A percentile compares a stretch with the other conserved stretches of the same genome.
Evolutionary conservation across 2,797 vertebrate species (phyloP).

Genomic region (Sebastes trivittatus): DNA sequence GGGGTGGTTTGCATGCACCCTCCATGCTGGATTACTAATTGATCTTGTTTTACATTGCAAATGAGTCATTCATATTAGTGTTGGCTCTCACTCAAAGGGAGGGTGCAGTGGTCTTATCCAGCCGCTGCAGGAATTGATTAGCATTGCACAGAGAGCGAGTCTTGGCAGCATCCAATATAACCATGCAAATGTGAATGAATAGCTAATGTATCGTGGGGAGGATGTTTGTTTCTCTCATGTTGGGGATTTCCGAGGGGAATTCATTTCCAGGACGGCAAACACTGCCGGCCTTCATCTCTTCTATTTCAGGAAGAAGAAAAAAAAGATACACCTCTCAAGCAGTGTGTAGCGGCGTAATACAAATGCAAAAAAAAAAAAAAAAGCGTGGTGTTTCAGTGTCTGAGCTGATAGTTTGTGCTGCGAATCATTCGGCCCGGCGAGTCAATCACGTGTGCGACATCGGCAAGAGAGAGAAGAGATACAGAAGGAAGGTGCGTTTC

Average conservation of each 20-base stretch:
- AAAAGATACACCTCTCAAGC: constrained; percentile 20
- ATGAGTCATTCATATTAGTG: constrained; percentile 82
- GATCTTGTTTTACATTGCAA: constrained; percentile 85
- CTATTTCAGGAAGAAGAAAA: constrained; percentile 22
- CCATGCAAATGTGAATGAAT: constrained; percentile 77
- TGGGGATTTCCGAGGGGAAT: constrained; percentile 54
- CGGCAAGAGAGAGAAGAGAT: neutral
- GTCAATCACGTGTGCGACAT: constrained; percentile 21
- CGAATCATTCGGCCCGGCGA: neutral
- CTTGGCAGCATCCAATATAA: constrained; percentile 66
- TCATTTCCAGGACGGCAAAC: constrained; percentile 56
- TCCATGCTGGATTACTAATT: constrained; percentile 78
- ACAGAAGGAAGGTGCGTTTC: neutral
- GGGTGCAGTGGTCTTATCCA: constrained; percentile 77
- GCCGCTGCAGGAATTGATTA: constrained; percentile 80
- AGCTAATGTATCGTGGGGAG: constrained; percentile 72
- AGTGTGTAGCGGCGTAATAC: constrained; percentile 25
- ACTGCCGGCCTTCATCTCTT: constrained; percentile 10
- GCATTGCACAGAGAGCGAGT: constrained; percentile 74
- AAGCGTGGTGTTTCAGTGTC: constrained; percentile 6
- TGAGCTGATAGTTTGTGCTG: constrained; percentile 10
- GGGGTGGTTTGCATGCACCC: constrained; percentile 56
- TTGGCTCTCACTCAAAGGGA: constrained; percentile 75
- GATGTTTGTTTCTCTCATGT: constrained; percentile 74
- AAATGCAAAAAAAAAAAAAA: constrained; percentile 6